Evolutionary conservation across 2,113 vertebrate species (phyloP).

Genomic region (Myotis brandtii): DNA sequence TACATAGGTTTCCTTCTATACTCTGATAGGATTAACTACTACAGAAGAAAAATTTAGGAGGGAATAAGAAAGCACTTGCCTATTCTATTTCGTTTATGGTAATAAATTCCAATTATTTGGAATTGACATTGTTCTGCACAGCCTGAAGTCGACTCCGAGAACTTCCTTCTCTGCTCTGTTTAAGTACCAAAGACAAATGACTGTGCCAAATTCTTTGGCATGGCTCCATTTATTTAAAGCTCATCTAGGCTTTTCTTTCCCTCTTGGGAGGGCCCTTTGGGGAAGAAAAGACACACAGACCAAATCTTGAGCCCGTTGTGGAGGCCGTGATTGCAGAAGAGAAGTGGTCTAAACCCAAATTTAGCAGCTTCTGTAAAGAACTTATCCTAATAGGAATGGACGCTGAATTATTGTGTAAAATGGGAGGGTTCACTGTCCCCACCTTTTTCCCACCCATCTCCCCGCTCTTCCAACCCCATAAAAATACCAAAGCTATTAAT

Average conservation of each 20-base stretch:
- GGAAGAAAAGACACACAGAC: neutral
- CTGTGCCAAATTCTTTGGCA: neutral
- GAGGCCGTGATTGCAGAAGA: neutral
- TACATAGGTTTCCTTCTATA: neutral
- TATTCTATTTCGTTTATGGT: constrained; percentile 29
- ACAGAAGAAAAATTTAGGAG: neutral
- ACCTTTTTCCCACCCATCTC: fast-evolving
- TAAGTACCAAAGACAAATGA: constrained; percentile 61
- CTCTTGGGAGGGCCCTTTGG: neutral
- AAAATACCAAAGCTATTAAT: constrained; percentile 2
- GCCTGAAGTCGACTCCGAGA: constrained; percentile 33
- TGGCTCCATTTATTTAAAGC: constrained; percentile 10
- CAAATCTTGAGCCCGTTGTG: neutral
- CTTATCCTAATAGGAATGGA: neutral
- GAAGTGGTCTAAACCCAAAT: neutral
- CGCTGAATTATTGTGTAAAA: neutral
- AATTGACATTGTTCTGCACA: constrained; percentile 45
- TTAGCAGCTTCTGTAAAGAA: neutral
- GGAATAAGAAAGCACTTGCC: neutral
- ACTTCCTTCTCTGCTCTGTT: constrained; percentile 17
- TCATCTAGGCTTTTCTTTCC: neutral
- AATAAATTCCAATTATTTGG: constrained; percentile 73
- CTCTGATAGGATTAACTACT: neutral
- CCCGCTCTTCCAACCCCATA: neutral
- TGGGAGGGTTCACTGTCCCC: neutral